These are phyloP conservation scores for Euplexia lucipara DNA, from an alignment of 2,888 invertebrate genomes.

Conservation along the genomic window DNA sequence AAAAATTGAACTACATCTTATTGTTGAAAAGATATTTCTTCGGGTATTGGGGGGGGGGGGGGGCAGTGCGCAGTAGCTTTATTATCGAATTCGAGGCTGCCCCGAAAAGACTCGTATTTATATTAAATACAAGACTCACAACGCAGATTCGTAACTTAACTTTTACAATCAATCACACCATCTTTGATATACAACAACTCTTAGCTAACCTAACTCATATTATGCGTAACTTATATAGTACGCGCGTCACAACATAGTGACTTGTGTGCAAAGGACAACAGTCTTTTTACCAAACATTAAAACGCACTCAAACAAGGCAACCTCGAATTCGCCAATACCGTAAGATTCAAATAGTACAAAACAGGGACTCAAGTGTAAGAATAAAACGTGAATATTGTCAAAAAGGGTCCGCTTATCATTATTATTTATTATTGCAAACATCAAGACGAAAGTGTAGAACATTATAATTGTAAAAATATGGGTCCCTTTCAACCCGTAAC, in stretches of 20 bases:
- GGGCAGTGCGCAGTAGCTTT: constrained; percentile 43
- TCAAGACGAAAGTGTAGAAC: constrained; percentile 60
- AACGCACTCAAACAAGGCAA: constrained; percentile 14
- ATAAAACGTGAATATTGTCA: constrained; percentile 64
- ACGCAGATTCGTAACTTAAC: neutral
- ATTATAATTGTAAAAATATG: constrained; percentile 58
- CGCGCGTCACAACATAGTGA: constrained; percentile 32
- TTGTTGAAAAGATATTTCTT: neutral
- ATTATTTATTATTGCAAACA: constrained; percentile 64
- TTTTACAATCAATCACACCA: constrained; percentile 9
- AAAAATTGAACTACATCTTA: constrained; percentile 23
- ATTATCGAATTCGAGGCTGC: constrained; percentile 18
- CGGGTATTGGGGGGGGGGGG: constrained; percentile 27
- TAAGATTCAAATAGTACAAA: constrained; percentile 55
- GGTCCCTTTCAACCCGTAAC: constrained; percentile 53
- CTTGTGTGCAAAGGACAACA: constrained; percentile 47
- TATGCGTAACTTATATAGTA: constrained; percentile 32
- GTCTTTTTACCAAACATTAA: constrained; percentile 25
- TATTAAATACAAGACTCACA: constrained; percentile 3
- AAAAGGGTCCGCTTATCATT: constrained; percentile 59
- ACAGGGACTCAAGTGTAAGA: constrained; percentile 53
- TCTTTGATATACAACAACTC: constrained; percentile 18
- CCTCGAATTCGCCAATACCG: constrained; percentile 37
- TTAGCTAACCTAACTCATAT: constrained; percentile 27
- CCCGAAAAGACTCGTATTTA: neutral